Evolutionary conservation across 2,888 invertebrate genomes (phyloP), one percentile per base, ranked within the genome.

Genomic region (Caenorhabditis wallacei): DNA sequence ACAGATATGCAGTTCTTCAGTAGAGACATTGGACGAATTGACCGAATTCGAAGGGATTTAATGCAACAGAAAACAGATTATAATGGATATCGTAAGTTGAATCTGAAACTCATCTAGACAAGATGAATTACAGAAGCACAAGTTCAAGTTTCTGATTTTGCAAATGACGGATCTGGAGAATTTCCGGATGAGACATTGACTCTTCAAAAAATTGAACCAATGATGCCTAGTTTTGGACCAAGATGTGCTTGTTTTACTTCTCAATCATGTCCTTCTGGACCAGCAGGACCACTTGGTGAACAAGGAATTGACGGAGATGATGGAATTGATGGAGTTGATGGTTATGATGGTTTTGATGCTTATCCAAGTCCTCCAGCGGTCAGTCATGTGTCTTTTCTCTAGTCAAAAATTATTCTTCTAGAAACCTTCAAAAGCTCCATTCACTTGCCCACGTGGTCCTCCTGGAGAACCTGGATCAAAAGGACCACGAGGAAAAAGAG

Each of bases 281-380:
- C 84, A 22, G 30, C 84, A 11, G 87, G 87, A 7, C 80, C 75
- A 8, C 16, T 75, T 0, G 87, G 87, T 54, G 82, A 78, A 1
- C 80, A 74, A 48, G 87, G 87, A 71, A 20, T 24, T 1, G 85
- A 85, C 40, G 87, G 87, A 16, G 59, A 71, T 1, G 83, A 85
- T 46, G 85, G 85, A 20, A 48, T 71, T 0, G 82, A 82, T 63
- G 85, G 85, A 16, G 46, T 81, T 5, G 85, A 85, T 46, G 85
- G 85, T 1, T 83, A 83, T 40, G 85, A 85, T 51, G 85, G 85
- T 11, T 76, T 85, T n/a, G 85, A 85, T 56, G 85, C 85, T 0
- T 59, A 78, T 26, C 68, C 82, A 30, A 83, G 79, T 48, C 40
- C 51, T 26, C 83, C 83, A 35, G 75, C 83, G 13, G 70, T 70